Evolutionary conservation across 2,888 invertebrate species (phyloP).

Genomic region (Dioctria linearis): DNA sequence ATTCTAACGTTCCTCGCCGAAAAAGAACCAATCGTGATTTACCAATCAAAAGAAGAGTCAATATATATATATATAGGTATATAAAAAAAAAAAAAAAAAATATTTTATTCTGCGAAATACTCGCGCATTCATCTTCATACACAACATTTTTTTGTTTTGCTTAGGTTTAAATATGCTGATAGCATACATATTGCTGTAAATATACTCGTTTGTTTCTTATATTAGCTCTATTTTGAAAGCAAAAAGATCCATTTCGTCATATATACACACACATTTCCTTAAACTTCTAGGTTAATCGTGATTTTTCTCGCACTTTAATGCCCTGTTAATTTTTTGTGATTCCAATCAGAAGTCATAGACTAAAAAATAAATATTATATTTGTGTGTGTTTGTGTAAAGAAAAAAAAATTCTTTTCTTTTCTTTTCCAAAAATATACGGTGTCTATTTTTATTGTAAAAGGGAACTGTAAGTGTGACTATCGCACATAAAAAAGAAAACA

Average conservation of each 20-base stretch:
- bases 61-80: too few relatives aligned
- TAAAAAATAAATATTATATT: background rate
- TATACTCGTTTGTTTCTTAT: too few relatives aligned
- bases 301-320: background rate
- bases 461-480: background rate
- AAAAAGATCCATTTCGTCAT: background rate
- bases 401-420: background rate
- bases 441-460: constrained; percentile 6
- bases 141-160: background rate
- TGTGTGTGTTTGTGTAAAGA: background rate
- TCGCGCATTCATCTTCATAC: too few relatives aligned
- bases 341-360: too few relatives aligned
- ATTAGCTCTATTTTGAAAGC: too few relatives aligned
- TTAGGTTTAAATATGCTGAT: background rate
- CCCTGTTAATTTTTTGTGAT: background rate
- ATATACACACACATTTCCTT: background rate
- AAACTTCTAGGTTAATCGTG: background rate
- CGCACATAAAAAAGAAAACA: background rate
- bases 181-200: background rate
- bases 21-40: background rate
- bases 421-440: background rate
- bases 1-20: constrained; percentile 1
- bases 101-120: too few relatives aligned
- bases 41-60: too few relatives aligned
- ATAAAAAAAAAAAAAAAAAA: too few relatives aligned